phyloP scores from a whole-genome alignment of 1,140 invertebrate species.

The Rhagoletis pomonella region DNA sequence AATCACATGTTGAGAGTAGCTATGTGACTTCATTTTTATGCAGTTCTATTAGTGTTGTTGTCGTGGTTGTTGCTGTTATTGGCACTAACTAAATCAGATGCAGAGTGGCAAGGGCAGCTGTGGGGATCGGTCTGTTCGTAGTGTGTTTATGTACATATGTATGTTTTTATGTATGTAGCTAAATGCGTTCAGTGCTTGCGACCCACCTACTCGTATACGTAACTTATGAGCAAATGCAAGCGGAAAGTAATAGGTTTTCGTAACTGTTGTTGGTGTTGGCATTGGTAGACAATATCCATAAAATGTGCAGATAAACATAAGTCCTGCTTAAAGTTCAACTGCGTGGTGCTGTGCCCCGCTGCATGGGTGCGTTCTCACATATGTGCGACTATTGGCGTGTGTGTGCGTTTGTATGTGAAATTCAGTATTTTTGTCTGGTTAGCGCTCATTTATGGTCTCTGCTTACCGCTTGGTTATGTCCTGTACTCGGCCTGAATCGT shows the following conservation, averaged over 20 bases:
- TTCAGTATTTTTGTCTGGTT: background rate
- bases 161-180: background rate
- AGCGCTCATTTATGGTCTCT: slow-evolving; percentile 13
- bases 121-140: background rate
- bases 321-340: slow-evolving; percentile 71
- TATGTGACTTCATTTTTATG: slow-evolving; percentile 19
- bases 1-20: slow-evolving; percentile 14
- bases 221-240: slow-evolving; percentile 45
- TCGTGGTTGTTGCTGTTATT: background rate
- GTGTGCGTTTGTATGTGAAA: slow-evolving; percentile 50
- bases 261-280: slow-evolving; percentile 20
- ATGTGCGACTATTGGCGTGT: slow-evolving; percentile 60
- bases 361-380: slow-evolving; percentile 54
- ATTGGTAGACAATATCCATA: slow-evolving; percentile 70
- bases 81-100: slow-evolving; percentile 17
- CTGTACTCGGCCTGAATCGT: background rate
- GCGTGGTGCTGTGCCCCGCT: background rate
- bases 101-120: background rate
- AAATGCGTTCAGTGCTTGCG: background rate
- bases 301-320: slow-evolving; percentile 73
- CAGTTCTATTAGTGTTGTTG: background rate
- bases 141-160: too few species aligned
- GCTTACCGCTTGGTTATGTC: background rate
- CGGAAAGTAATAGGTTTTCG: background rate
- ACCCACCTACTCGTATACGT: slow-evolving; percentile 51